Evolutionary conservation across 2,888 invertebrate genomes (phyloP).

Genomic region (Aplocera efformata): DNA sequence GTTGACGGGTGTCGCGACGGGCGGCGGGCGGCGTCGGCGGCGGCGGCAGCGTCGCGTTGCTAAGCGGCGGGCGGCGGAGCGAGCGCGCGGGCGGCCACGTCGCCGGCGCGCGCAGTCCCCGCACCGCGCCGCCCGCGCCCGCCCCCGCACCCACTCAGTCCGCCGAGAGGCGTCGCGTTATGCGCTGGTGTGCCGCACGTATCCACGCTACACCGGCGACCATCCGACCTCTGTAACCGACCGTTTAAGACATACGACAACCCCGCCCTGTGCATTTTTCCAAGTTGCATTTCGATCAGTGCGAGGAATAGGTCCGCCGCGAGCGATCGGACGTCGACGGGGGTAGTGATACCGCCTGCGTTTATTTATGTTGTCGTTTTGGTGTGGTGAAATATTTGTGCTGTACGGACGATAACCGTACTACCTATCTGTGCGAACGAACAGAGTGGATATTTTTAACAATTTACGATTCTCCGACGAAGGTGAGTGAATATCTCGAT

Average conservation of each 20-base stretch:
- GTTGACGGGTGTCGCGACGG: slow-evolving; percentile 20
- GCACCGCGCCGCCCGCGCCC: slow-evolving; percentile 34
- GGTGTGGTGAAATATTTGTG: slow-evolving; percentile 79
- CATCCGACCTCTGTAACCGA: slow-evolving; percentile 73
- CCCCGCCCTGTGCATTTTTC: slow-evolving; percentile 78
- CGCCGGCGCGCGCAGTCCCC: slow-evolving; percentile 49
- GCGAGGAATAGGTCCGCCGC: slow-evolving; percentile 61
- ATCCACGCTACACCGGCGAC: slow-evolving; percentile 52
- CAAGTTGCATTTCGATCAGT: slow-evolving; percentile 69
- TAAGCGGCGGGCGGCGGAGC: slow-evolving; percentile 33
- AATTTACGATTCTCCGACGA: slow-evolving; percentile 58
- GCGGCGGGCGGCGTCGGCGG: slow-evolving; percentile 27
- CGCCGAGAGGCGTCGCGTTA: slow-evolving; percentile 55
- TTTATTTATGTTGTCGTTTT: slow-evolving; percentile 80
- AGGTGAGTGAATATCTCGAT: slow-evolving; percentile 64
- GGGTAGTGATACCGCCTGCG: slow-evolving; percentile 61
- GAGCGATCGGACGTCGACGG: slow-evolving; percentile 46
- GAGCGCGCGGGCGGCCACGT: slow-evolving; percentile 44
- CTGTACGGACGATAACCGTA: slow-evolving; percentile 77
- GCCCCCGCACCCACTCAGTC: slow-evolving; percentile 48
- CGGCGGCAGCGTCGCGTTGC: slow-evolving; percentile 21
- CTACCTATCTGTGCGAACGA: slow-evolving; percentile 76
- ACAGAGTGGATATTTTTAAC: slow-evolving; percentile 74
- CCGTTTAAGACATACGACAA: slow-evolving; percentile 76
- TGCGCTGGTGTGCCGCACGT: slow-evolving; percentile 50